Percentiles rank a stretch among this genome's conserved stretches.
Evolutionary conservation across 2,888 invertebrate species (phyloP).

Genomic region (Agrotis clavis): DNA sequence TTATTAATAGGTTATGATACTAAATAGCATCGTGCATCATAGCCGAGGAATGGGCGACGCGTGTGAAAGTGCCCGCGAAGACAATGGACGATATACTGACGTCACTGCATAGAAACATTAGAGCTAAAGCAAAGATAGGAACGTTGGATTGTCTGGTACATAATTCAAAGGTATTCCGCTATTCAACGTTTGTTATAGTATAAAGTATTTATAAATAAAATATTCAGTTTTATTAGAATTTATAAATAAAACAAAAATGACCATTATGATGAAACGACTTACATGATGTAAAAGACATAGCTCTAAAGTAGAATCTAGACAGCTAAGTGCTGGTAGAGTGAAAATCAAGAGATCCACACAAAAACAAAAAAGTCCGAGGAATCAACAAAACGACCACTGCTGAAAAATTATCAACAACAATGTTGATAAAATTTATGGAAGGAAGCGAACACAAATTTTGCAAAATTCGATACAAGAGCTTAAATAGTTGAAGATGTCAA

Average conservation of each 20-base stretch:
- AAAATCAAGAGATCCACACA: no score
- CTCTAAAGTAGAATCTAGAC: no score
- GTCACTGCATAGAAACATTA: conserved; percentile 40
- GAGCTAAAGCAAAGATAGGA: conserved; percentile 7
- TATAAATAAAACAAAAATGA: no score
- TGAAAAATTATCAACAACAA: no score
- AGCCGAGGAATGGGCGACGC: conserved; percentile 31
- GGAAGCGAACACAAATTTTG: background rate
- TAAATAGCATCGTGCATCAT: conserved; percentile 29
- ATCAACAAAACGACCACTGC: no score
- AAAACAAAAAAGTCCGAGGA: no score
- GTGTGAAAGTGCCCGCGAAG: conserved; percentile 54
- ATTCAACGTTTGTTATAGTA: no score
- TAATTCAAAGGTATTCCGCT: background rate
- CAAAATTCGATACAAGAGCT: conserved; percentile 10
- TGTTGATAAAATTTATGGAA: no score
- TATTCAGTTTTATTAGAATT: background rate
- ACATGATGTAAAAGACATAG: no score
- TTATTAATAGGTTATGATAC: background rate
- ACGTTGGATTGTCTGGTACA: background rate
- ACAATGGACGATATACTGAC: conserved; percentile 53
- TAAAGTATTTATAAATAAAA: no score
- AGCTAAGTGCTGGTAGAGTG: no score
- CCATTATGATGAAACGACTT: no score
- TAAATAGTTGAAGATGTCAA: background rate